Base-by-base conservation (phyloP, 23 tunicate species). In the Diplosoma virens region DNA sequence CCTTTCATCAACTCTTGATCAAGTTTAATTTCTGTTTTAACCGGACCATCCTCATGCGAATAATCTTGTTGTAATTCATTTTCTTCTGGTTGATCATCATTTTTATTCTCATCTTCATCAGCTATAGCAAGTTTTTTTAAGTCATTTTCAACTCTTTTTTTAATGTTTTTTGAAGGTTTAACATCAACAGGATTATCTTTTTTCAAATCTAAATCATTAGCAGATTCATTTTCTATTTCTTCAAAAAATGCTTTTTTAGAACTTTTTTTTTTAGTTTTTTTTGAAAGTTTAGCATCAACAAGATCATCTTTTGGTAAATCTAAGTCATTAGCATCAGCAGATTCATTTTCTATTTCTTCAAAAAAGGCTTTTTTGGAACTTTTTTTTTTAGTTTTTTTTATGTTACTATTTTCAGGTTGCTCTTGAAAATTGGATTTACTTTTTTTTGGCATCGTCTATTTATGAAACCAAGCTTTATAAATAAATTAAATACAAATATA, bases 1-100 rank as follows among this genome's bases (percentile, higher is more conserved):
- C 80, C 77, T 66, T 94, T 85, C 79, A 94, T 59, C 54, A 87
- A 69, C 52, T 89, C 96, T 54, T 90, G 87, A 46, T 85, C 97
- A 1, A 77, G 67, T 18, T 68, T 82, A 30, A 47, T 16, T 24
- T 59, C 84, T 59, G 81, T 74, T 16, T 59, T 30, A 25, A 46
- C 87, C 31, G 93, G 87, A 25, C 88, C 97, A 70, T 92, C 97
- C 59, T 92, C 97, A 77, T 92, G 97, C 2, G 87, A 68, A 78
- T 85, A 92, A 78, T 92, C 97, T 73, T 92, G 97, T n/a, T 47
- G n/a, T 3, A 92, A 67, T 1, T 79, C 96, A 1, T 34, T 48
- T 18, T 65, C 29, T n/a, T n/a, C n/a, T n/a, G n/a, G n/a, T n/a
- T n/a, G n/a, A 21, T 73, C 84, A 31, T 30, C 67, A 1, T 56